Evolutionary conservation across 2,888 invertebrate genomes (phyloP).

Genomic region (Zaprionus lineosus): DNA sequence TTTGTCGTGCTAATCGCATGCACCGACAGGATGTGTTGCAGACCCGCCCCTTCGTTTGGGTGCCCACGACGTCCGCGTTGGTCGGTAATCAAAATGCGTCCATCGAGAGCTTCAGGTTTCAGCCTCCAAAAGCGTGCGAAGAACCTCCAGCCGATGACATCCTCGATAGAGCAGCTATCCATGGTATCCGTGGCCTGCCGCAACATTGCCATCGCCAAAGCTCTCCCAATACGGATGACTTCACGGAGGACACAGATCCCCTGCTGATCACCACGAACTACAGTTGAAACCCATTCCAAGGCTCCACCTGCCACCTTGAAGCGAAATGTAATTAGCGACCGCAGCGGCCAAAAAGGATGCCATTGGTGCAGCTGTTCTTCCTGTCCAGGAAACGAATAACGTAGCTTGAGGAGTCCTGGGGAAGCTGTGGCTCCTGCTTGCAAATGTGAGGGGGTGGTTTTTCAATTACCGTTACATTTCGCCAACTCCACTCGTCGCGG

Average conservation of each 20-base stretch:
- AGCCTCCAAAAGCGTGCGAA: background rate
- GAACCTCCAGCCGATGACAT: too few relatives aligned
- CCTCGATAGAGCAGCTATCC: too few relatives aligned
- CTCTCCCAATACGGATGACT: constrained; percentile 34
- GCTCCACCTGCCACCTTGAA: background rate
- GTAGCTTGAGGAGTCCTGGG: background rate
- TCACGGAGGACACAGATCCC: constrained; percentile 47
- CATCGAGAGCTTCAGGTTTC: too few relatives aligned
- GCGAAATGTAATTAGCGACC: constrained; percentile 39
- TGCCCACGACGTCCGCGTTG: constrained; percentile 20
- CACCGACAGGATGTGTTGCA: constrained; percentile 45
- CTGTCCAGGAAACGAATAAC: background rate
- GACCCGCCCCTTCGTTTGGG: constrained; percentile 43
- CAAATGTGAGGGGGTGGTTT: constrained; percentile 29
- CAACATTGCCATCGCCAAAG: constrained; percentile 46
- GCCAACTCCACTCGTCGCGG: background rate
- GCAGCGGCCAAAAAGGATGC: constrained; percentile 2
- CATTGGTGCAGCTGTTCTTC: background rate
- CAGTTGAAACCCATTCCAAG: constrained; percentile 7
- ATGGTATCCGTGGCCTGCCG: constrained; percentile 21
- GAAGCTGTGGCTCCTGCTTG: background rate
- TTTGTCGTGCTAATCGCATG: constrained; percentile 57
- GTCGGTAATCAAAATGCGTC: background rate
- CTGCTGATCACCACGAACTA: constrained; percentile 46
- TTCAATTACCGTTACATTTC: constrained; percentile 40